Percentiles rank a stretch among this genome's conserved stretches.
Evolutionary conservation across 1,140 invertebrate species (phyloP).

Genomic region (Anastrepha obliqua): DNA sequence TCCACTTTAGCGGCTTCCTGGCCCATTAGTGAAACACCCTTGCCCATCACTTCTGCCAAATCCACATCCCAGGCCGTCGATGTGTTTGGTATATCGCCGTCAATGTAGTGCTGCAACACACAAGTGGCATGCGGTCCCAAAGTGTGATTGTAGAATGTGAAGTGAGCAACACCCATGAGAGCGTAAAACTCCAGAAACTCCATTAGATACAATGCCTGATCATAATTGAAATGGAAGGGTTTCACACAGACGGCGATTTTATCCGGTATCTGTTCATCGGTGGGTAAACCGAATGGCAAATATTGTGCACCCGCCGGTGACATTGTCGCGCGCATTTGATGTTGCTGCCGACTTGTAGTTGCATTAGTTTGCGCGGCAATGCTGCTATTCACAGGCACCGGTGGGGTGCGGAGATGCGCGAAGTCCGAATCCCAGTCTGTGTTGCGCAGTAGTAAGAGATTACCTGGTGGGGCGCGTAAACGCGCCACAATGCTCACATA

Average conservation of each 20-base stretch:
- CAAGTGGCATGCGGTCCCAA: conserved; percentile 86
- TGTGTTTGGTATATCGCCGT: conserved; percentile 68
- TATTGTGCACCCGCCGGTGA: conserved; percentile 2
- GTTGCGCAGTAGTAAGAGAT: conserved; percentile 78
- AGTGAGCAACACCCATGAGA: conserved; percentile 89
- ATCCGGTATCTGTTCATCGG: conserved; percentile 74
- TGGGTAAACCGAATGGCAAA: conserved; percentile 58
- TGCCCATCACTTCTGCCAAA: conserved; percentile 29
- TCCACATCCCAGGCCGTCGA: conserved; percentile 65
- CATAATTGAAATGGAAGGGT: conserved; percentile 93
- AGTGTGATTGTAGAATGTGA: conserved; percentile 95
- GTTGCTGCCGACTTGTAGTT: conserved; percentile 24
- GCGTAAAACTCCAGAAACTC: conserved; percentile 95
- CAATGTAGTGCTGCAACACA: conserved; percentile 83
- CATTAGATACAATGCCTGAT: conserved; percentile 87
- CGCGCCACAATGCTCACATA: conserved; percentile 82
- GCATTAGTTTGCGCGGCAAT: conserved; percentile 1
- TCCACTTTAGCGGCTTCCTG: conserved; percentile 32
- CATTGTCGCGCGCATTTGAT: conserved; percentile 42
- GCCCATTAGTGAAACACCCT: conserved; percentile 24
- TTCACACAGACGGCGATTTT: conserved; percentile 94
- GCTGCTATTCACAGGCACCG: background rate
- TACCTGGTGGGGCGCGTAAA: conserved; percentile 78
- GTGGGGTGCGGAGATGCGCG: conserved; percentile 47
- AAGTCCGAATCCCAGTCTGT: conserved; percentile 75